Base-by-base conservation (phyloP, 2,797 vertebrate genomes). In the Bufotes viridis region DNA sequence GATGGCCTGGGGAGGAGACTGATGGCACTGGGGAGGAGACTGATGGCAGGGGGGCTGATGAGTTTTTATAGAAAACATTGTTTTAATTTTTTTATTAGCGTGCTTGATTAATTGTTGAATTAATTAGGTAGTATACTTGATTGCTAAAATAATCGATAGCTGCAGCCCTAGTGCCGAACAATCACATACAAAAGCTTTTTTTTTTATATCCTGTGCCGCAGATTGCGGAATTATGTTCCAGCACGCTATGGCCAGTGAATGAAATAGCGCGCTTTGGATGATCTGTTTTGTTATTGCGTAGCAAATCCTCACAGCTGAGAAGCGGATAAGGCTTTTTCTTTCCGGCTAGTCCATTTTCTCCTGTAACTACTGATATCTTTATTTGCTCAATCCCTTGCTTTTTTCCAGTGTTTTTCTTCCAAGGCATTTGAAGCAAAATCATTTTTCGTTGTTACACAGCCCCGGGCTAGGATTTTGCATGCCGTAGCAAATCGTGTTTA, bases 401-500 rank as follows among this genome's bases (percentile, higher is more conserved):
- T 76, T 75, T 84, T 75, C 55, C 60, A 58, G 24, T 42, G 3
- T 2, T 84, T 60, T 22, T 29, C 20, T 84, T 84, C 57, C 29
- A 51, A 76, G 72, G 57, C 22, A n/a, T 42, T 61, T 53, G 42
- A 85, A 57, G 57, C 57, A 51, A 76, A 76, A 78, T 76, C 15
- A 75, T 51, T 76, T 75, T 76, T 70, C 83, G 12, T 72, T 26
- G 34, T 76, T 75, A 42, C 70, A 76, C 13, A 10, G 49, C 83
- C 60, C 34, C 13, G 70, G 34, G 83, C 55, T 24, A 51, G 22
- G 70, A 76, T 84, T 84, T 60, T 84, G 69, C 57, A 84, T 84
- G 34, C 70, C 34, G 26, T 84, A 49, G 57, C 83, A 61, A 84
- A 84, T 76, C 49, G 83, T 22, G 51, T 84, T 84, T 85, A 51